A percentile compares a stretch with the other conserved stretches of the same genome.
These are phyloP conservation scores for Lacerta agilis DNA, from an alignment of 2,797 vertebrate species.

Conservation along the genomic window DNA sequence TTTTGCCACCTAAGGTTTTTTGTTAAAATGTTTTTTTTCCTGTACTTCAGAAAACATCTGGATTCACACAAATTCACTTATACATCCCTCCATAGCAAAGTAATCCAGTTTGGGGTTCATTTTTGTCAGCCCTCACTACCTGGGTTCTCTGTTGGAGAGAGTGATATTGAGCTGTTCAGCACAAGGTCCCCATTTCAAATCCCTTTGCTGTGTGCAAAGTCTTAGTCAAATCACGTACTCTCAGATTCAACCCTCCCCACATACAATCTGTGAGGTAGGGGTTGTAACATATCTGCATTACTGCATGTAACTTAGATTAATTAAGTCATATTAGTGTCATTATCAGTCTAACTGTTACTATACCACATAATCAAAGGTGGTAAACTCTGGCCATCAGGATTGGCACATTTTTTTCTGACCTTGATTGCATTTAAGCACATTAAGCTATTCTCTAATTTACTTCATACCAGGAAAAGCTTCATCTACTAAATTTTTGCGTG, in stretches of 20 bases:
- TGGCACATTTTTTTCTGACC: neutral
- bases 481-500: neutral
- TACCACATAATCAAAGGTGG: neutral
- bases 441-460: neutral
- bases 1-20: neutral
- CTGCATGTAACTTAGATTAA: neutral
- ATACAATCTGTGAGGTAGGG: neutral
- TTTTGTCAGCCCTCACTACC: neutral
- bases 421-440: neutral
- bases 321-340: neutral
- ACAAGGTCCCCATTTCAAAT: neutral
- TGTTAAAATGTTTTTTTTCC: neutral
- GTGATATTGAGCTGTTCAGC: neutral
- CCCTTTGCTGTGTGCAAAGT: neutral
- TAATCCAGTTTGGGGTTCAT: neutral
- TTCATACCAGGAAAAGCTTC: neutral
- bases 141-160: neutral
- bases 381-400: neutral
- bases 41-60: neutral
- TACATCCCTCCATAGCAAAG: neutral
- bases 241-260: no score
- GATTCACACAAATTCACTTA: neutral
- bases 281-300: neutral
- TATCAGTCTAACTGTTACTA: neutral
- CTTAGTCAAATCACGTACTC: neutral